Base-by-base conservation (phyloP, 2,797 vertebrate genomes). In the Enoplosus armatus region DNA sequence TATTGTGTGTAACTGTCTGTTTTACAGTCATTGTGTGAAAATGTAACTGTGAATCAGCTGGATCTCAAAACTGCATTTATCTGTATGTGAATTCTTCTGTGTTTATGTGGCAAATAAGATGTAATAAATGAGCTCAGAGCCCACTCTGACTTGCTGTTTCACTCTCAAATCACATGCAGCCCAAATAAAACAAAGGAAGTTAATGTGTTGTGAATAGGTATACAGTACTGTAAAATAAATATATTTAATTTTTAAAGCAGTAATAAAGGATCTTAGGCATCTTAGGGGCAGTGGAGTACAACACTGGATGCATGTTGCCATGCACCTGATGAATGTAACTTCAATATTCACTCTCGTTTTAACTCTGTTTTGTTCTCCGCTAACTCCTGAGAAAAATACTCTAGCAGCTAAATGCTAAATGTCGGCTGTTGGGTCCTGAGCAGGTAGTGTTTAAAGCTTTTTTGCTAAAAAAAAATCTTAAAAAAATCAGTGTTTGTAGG, bases 21-120 rank as follows among this genome's bases (percentile, higher is more conserved):
- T 39, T 73, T 43, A 47, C 74, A 64, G 43, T 69, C 29, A 35
- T 61, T 66, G 58, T 72, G 62, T 64, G n/a, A n/a, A n/a, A n/a
- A n/a, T 74, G 26, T 72, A 67, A 68, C 58, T 78, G 82, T 83
- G 79, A 89, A 76, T 55, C 65, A 72, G 61, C 63, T 77, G 48
- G 24, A 47, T 65, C 12, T 77, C 18, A 65, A 71, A 87, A 35
- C 26, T 35, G 3, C 1, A 18, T 75, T 35, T 72, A 33, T 58
- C 6, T 70, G 2, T 70, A 8, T 48, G 35, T 72, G 37, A 72
- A 71, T 18, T 68, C 2, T 51, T 55, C 48, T 65, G 51, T 82
- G 79, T 80, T 53, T 15, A 47, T 70, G 72, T 47, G 55, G 47
- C n/a, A 47, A 70, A 77, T 37, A 41, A 71, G 58, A 16, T 3